These are phyloP conservation scores for Danionella dracula DNA, from an alignment of 2,797 vertebrate species.

Conservation along the genomic window DNA sequence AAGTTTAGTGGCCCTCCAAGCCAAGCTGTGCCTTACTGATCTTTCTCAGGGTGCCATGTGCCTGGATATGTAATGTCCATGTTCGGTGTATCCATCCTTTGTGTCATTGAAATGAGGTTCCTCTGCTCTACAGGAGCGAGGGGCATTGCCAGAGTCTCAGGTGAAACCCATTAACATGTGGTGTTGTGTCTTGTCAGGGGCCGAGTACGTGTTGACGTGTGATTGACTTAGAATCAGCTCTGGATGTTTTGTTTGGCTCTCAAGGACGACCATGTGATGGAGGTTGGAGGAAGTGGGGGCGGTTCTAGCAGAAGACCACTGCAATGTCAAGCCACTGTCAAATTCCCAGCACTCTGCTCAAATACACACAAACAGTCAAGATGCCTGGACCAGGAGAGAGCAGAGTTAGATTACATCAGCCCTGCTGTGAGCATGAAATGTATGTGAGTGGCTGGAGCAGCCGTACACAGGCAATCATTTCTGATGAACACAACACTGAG, in stretches of 20 bases:
- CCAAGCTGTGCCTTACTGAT: neutral
- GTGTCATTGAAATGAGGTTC: slow-evolving; percentile 29
- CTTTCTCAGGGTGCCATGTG: slow-evolving; percentile 4
- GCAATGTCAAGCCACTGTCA: slow-evolving; percentile 37
- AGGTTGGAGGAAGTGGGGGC: slow-evolving; percentile 39
- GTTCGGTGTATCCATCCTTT: slow-evolving; percentile 22
- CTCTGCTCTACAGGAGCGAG: slow-evolving; percentile 1
- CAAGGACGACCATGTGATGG: slow-evolving; percentile 21
- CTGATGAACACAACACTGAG: slow-evolving; percentile 22
- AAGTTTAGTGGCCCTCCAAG: slow-evolving; percentile 28
- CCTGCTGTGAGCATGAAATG: slow-evolving; percentile 16
- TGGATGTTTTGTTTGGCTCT: slow-evolving; percentile 30
- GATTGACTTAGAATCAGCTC: slow-evolving; percentile 35
- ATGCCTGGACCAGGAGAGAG: slow-evolving; percentile 4
- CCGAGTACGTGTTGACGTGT: slow-evolving; percentile 23
- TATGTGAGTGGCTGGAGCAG: slow-evolving; percentile 7
- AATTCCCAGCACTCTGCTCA: slow-evolving; percentile 21
- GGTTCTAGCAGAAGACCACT: slow-evolving; percentile 44
- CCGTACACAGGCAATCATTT: slow-evolving; percentile 15
- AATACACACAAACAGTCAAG: slow-evolving; percentile 33
- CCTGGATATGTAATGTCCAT: slow-evolving; percentile 17
- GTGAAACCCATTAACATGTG: slow-evolving; percentile 45
- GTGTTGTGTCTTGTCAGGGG: slow-evolving; percentile 24
- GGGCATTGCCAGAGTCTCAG: slow-evolving; percentile 30
- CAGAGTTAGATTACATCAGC: slow-evolving; percentile 32